These are phyloP conservation scores for Aptenodytes patagonicus DNA, from an alignment of 2,113 vertebrate species.

Conservation along the genomic window DNA sequence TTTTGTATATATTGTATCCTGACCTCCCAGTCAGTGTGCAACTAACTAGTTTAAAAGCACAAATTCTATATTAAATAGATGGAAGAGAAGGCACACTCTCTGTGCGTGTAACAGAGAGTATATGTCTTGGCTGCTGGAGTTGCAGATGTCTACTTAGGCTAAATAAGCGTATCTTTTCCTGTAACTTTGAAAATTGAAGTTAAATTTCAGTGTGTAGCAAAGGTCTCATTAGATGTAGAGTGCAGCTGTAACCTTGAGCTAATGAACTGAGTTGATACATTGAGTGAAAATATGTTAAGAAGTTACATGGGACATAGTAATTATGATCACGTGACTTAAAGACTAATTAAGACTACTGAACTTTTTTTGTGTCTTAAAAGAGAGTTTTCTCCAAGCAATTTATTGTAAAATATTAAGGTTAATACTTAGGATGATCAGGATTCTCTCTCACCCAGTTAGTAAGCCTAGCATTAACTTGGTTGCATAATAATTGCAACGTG, in stretches of 20 bases:
- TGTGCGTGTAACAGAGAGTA: background rate
- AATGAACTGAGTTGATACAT: background rate
- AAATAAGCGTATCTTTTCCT: background rate
- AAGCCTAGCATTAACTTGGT: background rate
- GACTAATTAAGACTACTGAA: background rate
- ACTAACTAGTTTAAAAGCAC: background rate
- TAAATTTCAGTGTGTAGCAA: background rate
- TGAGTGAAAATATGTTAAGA: background rate
- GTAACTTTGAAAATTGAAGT: background rate
- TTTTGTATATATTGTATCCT: background rate
- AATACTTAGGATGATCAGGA: background rate
- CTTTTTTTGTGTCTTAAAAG: background rate
- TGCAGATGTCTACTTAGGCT: background rate
- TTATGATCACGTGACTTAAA: background rate
- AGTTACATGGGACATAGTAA: background rate
- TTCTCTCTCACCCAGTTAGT: background rate
- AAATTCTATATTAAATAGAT: background rate
- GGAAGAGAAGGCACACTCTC: background rate
- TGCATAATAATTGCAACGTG: background rate
- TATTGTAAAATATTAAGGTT: background rate
- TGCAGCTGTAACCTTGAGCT: background rate
- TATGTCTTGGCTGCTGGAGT: background rate
- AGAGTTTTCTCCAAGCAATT: background rate
- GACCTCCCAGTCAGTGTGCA: background rate
- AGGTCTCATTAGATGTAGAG: background rate